phyloP scores from a whole-genome alignment of 2,113 vertebrate genomes.

The Gyps fulvus region DNA sequence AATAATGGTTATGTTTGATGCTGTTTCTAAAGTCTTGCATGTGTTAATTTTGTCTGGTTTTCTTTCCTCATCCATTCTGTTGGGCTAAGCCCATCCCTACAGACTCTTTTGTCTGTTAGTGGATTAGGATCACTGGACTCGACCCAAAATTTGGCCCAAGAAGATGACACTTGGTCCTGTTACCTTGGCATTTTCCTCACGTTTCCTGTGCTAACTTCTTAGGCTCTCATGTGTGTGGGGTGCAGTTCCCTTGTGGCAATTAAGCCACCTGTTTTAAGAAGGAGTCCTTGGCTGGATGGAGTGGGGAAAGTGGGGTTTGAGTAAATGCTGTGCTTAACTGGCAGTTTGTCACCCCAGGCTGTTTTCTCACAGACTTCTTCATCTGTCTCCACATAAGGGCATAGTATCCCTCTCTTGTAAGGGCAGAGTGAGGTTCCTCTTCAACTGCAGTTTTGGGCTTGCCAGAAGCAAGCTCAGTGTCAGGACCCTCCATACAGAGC shows the following conservation, averaged over 20 bases:
- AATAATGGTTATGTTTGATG: background rate
- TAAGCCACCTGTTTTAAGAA: background rate
- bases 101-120: background rate
- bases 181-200: rapidly evolving
- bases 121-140: background rate
- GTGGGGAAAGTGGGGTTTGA: background rate
- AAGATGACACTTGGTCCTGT: background rate
- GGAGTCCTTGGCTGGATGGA: background rate
- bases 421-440: background rate
- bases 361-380: background rate
- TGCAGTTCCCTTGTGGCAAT: background rate
- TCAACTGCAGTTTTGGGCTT: background rate
- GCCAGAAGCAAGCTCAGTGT: background rate
- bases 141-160: background rate
- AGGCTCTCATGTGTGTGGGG: rapidly evolving
- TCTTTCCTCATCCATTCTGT: background rate
- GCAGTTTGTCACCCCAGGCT: background rate
- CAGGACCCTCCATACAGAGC: background rate
- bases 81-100: background rate
- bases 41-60: background rate
- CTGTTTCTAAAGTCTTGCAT: background rate
- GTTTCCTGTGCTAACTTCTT: background rate
- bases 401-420: background rate
- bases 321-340: background rate
- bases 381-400: background rate